phyloP scores from a whole-genome alignment of 2,113 vertebrate species.

The Synodontis membranacea region DNA sequence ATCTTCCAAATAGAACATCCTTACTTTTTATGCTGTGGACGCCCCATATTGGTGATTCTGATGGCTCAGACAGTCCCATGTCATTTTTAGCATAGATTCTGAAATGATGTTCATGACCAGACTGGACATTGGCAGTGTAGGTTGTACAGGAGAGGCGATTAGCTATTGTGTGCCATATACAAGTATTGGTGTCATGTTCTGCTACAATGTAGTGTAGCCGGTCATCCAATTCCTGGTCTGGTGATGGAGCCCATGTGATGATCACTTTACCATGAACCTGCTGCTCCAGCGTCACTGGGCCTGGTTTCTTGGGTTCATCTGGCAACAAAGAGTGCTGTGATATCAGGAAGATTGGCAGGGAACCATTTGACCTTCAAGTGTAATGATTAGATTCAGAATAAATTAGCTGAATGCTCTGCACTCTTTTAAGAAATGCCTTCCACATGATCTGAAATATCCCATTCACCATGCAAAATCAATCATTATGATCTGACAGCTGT shows the following conservation, averaged over 20 bases:
- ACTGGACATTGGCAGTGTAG: constrained; percentile 78
- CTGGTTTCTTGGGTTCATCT: constrained; percentile 81
- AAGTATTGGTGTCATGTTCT: constrained; percentile 73
- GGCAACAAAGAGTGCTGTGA: constrained; percentile 1
- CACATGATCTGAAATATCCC: not conserved
- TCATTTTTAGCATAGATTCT: constrained; percentile 82
- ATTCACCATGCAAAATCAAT: not conserved
- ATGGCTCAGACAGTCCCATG: constrained; percentile 77
- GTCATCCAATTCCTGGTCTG: constrained; percentile 76
- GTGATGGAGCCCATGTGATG: constrained; percentile 78
- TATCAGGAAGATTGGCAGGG: not conserved
- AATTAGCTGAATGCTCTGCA: not conserved
- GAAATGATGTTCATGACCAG: constrained; percentile 82
- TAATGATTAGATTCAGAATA: not conserved
- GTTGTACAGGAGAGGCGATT: constrained; percentile 82
- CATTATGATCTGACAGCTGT: not conserved
- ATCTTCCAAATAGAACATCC: not conserved
- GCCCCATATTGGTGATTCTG: constrained; percentile 79
- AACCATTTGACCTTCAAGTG: not conserved
- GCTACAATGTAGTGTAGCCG: constrained; percentile 78
- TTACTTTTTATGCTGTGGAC: constrained; percentile 66
- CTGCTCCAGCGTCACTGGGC: constrained; percentile 75
- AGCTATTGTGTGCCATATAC: constrained; percentile 73
- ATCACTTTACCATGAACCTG: constrained; percentile 80
- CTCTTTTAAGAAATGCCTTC: not conserved